phyloP scores from a whole-genome alignment of 2,113 vertebrate species.

The Puma concolor region DNA sequence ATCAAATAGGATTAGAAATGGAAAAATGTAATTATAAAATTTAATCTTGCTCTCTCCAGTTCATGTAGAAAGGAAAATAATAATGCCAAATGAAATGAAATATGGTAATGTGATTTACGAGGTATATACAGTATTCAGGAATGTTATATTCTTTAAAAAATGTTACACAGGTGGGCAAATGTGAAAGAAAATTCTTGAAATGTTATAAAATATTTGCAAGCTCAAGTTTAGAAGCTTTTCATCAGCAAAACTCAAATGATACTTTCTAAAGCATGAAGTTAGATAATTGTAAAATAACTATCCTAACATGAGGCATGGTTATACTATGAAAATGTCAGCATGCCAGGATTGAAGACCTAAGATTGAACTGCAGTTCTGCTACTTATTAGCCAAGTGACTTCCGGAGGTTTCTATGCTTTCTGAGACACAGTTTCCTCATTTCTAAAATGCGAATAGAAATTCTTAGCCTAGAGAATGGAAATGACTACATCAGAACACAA shows the following conservation, averaged over 20 bases:
- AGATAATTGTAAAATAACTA: constrained; percentile 1
- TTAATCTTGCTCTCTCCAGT: constrained; percentile 19
- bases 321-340: neutral
- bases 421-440: constrained; percentile 17
- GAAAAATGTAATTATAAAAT: constrained; percentile 18
- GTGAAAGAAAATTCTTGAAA: constrained; percentile 3
- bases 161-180: neutral
- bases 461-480: neutral
- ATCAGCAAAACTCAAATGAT: constrained; percentile 50
- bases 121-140: neutral
- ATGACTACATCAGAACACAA: neutral
- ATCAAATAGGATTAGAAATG: neutral
- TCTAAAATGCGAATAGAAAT: constrained; percentile 24
- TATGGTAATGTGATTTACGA: constrained; percentile 12
- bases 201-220: constrained; percentile 20
- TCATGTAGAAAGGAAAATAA: neutral
- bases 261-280: constrained; percentile 53
- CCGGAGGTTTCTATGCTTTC: neutral
- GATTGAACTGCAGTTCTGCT: neutral
- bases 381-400: neutral
- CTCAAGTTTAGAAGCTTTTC: constrained; percentile 36
- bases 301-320: neutral
- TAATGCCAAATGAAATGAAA: constrained; percentile 39
- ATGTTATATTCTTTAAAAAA: neutral
- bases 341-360: neutral